Base-by-base conservation (phyloP, 2,113 vertebrate species). In the Vidua macroura region DNA sequence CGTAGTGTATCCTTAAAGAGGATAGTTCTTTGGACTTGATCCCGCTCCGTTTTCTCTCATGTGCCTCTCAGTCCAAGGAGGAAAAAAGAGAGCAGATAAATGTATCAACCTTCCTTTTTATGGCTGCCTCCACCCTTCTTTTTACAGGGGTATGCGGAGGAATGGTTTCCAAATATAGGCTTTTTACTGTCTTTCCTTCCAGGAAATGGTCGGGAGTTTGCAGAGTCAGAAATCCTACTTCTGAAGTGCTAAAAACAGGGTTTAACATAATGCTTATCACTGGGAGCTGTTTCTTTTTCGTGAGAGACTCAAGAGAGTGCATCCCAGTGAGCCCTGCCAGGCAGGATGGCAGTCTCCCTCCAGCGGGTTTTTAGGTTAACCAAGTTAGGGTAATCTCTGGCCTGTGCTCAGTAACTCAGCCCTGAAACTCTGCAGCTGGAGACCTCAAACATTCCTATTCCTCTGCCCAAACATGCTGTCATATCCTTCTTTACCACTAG, bases 1-100 rank as follows among this genome's bases (percentile, higher is more conserved):
- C 11, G 4, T 43, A 83, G 94, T 77, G 60, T 94, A 88, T 96
- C 86, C 95, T 96, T 93, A 96, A 96, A 93, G 88, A 95, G 90
- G 95, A 94, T 88, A 90, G 83, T 92, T 92, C 93, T 94, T 96
- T 96, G 95, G 90, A 93, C 96, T 95, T 95, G 88, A 75, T 96
- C 95, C 94, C 51, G 83, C 69, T 92, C 76, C 1, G 3, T 68
- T 90, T 92, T 95, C 92, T 90, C 73, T 90, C 90, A 4, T 90
- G 83, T 76, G 88, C 69, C 64, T 77, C 76, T 90, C 73, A 53
- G 76, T 20, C 60, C 90, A 56, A 81, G 76, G 62, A 88, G 90
- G 72, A 22, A 49, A 43, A 85, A 91, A 80, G 78, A 92, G 33
- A 91, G 58, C 62, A 72, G 78, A 83, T n/a, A 75, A 77, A 76